Base-by-base conservation (phyloP, 2,797 vertebrate genomes). In the Ptychadena robeensis region DNA sequence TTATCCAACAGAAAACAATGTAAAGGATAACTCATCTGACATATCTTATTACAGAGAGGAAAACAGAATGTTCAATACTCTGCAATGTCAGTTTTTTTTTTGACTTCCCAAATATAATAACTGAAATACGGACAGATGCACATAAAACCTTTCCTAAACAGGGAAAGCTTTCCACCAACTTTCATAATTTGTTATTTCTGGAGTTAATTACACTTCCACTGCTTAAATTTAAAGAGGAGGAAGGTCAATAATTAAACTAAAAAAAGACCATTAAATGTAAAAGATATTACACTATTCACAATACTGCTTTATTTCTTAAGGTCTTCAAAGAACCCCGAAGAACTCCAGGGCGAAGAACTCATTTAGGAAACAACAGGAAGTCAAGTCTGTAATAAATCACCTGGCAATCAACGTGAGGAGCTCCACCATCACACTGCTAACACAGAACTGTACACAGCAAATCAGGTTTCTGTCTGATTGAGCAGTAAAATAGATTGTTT, bases 171-270 rank as follows among this genome's bases (percentile, higher is more conserved):
- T 35, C 18, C 30, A n/a, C 7, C n/a, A 48, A 3, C 22, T 11
- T 12, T 32, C 8, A 2, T 59, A 10, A 73, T 35, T 73, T 59
- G 27, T 57, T 73, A 57, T 27, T 3, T 73, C 61, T 73, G 18
- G 30, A n/a, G 31, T 31, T 61, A 73, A 73, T 73, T 73, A 73
- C 7, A 35, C 71, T 31, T 48, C 22, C 71, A 73, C 32, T 35
- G 22, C 34, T 25, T 74, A 74, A 74, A n/a, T n/a, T 61, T 61
- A 74, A 61, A 74, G 53, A 74, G 37, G 71, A 59, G 28, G 5
- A n/a, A 32, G 53, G 22, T 61, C 53, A n/a, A 74, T 74, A 74
- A 74, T 37, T 37, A 61, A 59, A 73, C 12, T 59, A 25, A 59
- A 30, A 32, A 18, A 25, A 57, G 44, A 18, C 30, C 31, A 37